Base-by-base conservation (phyloP, 2,797 vertebrate species). In the Threskiornis aethiopicus region DNA sequence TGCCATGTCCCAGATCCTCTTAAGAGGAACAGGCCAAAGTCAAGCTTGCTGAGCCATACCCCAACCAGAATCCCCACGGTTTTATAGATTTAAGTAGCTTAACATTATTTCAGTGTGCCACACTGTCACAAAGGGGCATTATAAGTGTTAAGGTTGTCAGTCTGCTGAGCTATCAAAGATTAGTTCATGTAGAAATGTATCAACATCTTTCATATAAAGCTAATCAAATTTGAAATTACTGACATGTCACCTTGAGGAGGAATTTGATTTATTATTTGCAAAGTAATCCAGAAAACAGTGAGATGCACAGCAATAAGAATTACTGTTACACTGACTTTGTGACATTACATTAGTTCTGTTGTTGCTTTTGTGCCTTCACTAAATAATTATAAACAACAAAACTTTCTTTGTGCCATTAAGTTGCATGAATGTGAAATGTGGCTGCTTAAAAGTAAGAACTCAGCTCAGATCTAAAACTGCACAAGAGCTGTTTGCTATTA, bases 111-210 rank as follows among this genome's bases (percentile, higher is more conserved):
- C 72, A 78, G 33, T 17, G 49, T 88, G 69, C 39, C 51, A 58
- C 51, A 35, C 83, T 44, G 72, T 71, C 89, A 84, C 37, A 64
- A 83, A 93, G 83, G 96, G 96, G 64, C 85, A 94, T 65, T 93
- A 78, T 84, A 98, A 97, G 95, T 97, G 97, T 96, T 97, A 97
- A 97, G 94, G 97, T 93, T 93, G 82, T 96, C 96, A 93, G 49
- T 80, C 67, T 86, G 92, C 82, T 82, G 88, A 94, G 77, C 52
- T 88, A 90, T 86, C 87, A 84, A 90, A 90, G 66, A 91, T 91
- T 44, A 83, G 57, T 54, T 76, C 61, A 84, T 52, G 58, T 31
- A 85, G 89, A 73, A 95, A 90, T 49, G n/a, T 62, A 92, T 41
- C 55, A 96, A 89, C 67, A 95, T 51, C 81, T 84, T 93, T 93